These are phyloP conservation scores for Probosciger aterrimus DNA, from an alignment of 2,113 vertebrate species.

Conservation along the genomic window DNA sequence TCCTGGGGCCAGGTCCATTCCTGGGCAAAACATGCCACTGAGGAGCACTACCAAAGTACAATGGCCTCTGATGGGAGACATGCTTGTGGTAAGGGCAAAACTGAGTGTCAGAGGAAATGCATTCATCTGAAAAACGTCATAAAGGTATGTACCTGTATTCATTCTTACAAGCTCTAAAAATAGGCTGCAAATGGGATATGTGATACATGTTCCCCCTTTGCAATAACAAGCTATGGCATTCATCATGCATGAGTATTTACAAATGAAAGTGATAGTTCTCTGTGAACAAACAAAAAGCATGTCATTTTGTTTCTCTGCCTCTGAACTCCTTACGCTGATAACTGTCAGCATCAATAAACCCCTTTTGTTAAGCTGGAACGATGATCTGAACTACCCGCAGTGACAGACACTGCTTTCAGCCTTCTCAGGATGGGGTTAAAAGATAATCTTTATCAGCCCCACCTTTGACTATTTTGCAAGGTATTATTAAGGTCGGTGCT, in stretches of 20 bases:
- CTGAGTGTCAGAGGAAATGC: background rate
- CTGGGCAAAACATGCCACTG: background rate
- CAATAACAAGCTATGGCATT: rapidly evolving
- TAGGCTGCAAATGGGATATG: background rate
- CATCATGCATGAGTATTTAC: background rate
- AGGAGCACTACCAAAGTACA: rapidly evolving
- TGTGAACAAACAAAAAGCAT: background rate
- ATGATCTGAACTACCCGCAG: rapidly evolving
- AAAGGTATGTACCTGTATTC: rapidly evolving
- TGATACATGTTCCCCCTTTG: rapidly evolving
- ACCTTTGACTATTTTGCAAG: background rate
- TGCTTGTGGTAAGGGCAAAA: rapidly evolving
- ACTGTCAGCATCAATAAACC: background rate
- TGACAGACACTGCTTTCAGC: background rate
- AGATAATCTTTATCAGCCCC: background rate
- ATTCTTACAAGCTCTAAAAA: background rate
- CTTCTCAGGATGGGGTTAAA: background rate
- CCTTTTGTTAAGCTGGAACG: background rate
- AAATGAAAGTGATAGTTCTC: background rate
- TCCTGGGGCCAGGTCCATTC: too few species aligned
- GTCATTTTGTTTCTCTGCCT: background rate
- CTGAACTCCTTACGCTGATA: background rate
- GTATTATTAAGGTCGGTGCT: background rate
- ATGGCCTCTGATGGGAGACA: rapidly evolving
- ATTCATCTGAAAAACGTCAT: background rate